Evolutionary conservation across 2,888 invertebrate genomes (phyloP), one percentile per base, ranked within the genome.

Genomic region (Erebia ligea): DNA sequence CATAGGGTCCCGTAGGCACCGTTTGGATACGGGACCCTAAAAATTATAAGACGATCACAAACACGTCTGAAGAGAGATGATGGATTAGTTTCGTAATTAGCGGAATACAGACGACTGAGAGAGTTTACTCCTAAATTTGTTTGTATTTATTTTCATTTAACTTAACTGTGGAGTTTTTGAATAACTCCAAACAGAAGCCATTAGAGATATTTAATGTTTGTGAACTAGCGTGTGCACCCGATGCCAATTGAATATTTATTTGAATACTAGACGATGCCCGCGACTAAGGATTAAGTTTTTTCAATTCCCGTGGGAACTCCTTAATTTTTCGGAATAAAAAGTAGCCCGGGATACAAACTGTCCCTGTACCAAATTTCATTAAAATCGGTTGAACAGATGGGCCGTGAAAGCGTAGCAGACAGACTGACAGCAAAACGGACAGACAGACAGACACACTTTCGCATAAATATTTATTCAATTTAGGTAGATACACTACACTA

Each of bases 61-160:
- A 21, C 69, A 62, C 73, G 71, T 71, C 67, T 17, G 40, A 9
- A 52, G 40, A n/a, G 40, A 11, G 42, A 65, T 72, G 72, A 74
- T 74, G 58, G 70, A 74, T 74, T 72, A 66, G 58, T 58, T 59
- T 25, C 8, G 72, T 59, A 70, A 72, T 74, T 74, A 72, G 70
- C 57, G 13, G 68, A 42, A 21, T 66, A 54, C 57, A 54, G 52
- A 72, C 72, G 62, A 70, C 61, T 66, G 63, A 2, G 13, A 21
- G 45, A 57, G 15, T 42, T 57, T 40, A 45, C 42, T 45, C 6
- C 15, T 15, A 40, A 40, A 56, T 62, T 42, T 54, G 54, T 19
- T 34, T 42, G 11, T 61, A 54, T 54, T 61, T 59, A 54, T 42
- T 50, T 50, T 63, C 10, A 25, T 25, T 59, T 59, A 34, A 34